phyloP scores from a whole-genome alignment of 2,113 vertebrate species.

The Zeus faber region DNA sequence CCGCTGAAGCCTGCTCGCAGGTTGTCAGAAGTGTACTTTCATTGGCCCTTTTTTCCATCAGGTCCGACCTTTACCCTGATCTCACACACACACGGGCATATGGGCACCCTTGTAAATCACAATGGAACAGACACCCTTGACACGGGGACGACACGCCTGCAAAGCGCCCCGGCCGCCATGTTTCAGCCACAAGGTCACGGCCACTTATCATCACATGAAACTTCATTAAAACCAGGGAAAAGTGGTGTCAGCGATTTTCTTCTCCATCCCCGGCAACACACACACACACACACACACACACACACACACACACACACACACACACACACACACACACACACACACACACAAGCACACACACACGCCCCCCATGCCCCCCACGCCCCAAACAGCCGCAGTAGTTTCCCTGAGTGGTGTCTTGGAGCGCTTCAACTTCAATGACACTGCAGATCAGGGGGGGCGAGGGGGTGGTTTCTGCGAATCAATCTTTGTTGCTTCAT shows the following conservation, averaged over 20 bases:
- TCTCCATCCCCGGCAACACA: too few species aligned
- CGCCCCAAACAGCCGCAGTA: not conserved
- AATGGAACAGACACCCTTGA: too few species aligned
- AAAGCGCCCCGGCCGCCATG: too few species aligned
- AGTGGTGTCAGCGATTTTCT: too few species aligned
- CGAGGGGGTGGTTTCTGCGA: constrained; percentile 29
- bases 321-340: constrained; percentile 5
- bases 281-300: constrained; percentile 8
- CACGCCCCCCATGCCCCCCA: not conserved
- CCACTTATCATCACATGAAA: too few species aligned
- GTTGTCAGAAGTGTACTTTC: constrained; percentile 19
- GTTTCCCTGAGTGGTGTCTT: not conserved
- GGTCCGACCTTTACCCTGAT: not conserved
- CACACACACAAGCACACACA: constrained; percentile 16
- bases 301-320: constrained; percentile 6
- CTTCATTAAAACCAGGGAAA: too few species aligned
- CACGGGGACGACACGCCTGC: too few species aligned
- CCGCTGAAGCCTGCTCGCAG: constrained; percentile 14
- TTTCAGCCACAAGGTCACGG: too few species aligned
- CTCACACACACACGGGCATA: not conserved
- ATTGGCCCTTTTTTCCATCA: constrained; percentile 16
- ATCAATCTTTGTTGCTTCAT: constrained; percentile 39
- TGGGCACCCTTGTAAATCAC: too few species aligned
- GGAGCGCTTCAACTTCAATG: not conserved
- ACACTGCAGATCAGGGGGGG: not conserved